A percentile compares a stretch with the other conserved stretches of the same genome.
phyloP scores from a whole-genome alignment of 1,140 invertebrate species.

The Himalopsyche phryganea region DNA sequence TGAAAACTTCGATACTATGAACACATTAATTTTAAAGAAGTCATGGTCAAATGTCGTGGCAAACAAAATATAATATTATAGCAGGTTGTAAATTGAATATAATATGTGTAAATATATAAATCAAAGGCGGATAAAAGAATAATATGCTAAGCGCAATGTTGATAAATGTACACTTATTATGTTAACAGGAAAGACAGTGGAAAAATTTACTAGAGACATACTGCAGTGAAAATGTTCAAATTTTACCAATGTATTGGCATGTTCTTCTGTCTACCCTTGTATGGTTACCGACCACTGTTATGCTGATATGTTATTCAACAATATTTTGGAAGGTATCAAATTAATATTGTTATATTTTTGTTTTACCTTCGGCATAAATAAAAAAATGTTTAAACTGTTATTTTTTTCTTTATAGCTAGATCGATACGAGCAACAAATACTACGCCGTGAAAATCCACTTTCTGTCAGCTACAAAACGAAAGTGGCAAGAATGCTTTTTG shows the following conservation, averaged over 20 bases:
- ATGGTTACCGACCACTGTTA: constrained; percentile 66
- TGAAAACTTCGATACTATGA: too few species aligned
- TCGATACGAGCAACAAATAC: constrained; percentile 55
- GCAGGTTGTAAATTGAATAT: too few species aligned
- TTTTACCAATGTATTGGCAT: constrained; percentile 69
- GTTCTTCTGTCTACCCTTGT: constrained; percentile 65
- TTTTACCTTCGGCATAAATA: too few species aligned
- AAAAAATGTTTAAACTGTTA: too few species aligned
- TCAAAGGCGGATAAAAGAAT: too few species aligned
- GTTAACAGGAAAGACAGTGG: constrained; percentile 62
- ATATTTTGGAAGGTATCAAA: constrained; percentile 60
- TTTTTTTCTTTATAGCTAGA: constrained; percentile 47
- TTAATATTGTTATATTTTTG: not conserved
- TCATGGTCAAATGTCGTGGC: too few species aligned
- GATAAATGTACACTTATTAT: too few species aligned
- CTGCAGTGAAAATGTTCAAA: constrained; percentile 61
- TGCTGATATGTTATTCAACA: constrained; percentile 63
- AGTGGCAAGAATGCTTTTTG: constrained; percentile 67
- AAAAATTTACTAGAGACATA: constrained; percentile 64
- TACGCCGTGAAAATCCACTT: constrained; percentile 53
- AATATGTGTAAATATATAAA: too few species aligned
- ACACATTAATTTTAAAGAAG: too few species aligned
- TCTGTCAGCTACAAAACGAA: constrained; percentile 60
- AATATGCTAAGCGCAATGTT: too few species aligned
- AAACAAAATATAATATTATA: too few species aligned